Evolutionary conservation across 2,888 invertebrate genomes (phyloP).

Genomic region (Hoplodrina ambigua): DNA sequence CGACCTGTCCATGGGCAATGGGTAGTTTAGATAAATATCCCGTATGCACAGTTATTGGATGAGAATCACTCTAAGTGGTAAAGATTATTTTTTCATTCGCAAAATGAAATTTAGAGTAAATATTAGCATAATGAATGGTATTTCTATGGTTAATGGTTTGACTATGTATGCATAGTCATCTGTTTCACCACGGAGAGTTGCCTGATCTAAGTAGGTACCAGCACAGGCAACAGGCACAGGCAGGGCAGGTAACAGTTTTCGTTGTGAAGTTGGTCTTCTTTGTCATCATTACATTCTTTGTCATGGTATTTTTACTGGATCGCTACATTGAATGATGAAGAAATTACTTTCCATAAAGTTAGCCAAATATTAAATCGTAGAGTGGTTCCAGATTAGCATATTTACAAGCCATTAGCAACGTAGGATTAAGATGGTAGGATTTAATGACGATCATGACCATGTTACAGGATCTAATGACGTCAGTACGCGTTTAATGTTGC

Average conservation of each 20-base stretch:
- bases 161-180: no score
- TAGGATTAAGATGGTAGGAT: constrained; percentile 27
- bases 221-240: no score
- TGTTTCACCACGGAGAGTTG: neutral
- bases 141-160: no score
- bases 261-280: no score
- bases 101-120: constrained; percentile 15
- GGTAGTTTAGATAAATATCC: constrained; percentile 27
- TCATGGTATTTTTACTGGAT: no score
- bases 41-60: constrained; percentile 5
- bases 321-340: no score
- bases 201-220: no score
- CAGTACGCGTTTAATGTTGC: constrained; percentile 42
- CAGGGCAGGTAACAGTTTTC: no score
- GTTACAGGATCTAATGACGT: constrained; percentile 52
- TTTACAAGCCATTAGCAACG: constrained; percentile 28
- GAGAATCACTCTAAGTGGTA: constrained; percentile 17
- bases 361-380: constrained; percentile 1
- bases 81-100: constrained; percentile 43
- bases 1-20: neutral
- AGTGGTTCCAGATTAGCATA: constrained; percentile 10
- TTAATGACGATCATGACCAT: constrained; percentile 29
- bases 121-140: constrained; percentile 22
- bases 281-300: no score
- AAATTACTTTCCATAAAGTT: constrained; percentile 1